phyloP scores from a whole-genome alignment of 2,888 invertebrate genomes.

The Sphecodes monilicornis region DNA sequence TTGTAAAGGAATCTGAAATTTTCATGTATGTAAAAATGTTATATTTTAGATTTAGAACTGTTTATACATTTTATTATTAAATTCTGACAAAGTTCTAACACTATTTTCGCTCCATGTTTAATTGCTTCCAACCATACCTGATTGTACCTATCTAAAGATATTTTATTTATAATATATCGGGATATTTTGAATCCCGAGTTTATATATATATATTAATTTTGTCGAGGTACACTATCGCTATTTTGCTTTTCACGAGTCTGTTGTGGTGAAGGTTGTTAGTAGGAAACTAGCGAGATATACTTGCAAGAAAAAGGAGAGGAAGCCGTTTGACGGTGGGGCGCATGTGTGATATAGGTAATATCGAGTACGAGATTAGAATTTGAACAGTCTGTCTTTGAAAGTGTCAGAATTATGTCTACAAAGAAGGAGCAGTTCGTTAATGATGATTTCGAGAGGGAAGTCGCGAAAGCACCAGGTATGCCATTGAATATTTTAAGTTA shows the following conservation, averaged over 20 bases:
- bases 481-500: background rate
- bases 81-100: background rate
- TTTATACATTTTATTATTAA: constrained; percentile 3
- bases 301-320: constrained; percentile 46
- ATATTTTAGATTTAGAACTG: background rate
- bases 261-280: constrained; percentile 20
- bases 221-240: background rate
- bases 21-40: background rate
- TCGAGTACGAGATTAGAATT: constrained; percentile 58
- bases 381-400: constrained; percentile 53
- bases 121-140: too few relatives aligned
- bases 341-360: constrained; percentile 57
- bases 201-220: background rate
- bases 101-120: background rate
- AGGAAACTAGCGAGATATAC: constrained; percentile 31
- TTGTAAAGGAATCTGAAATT: background rate
- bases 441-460: constrained; percentile 15
- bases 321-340: constrained; percentile 44
- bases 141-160: background rate
- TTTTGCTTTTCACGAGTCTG: background rate
- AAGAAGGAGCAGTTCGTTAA: constrained; percentile 24
- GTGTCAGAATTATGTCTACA: constrained; percentile 54
- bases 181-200: background rate
- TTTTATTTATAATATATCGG: too few relatives aligned
- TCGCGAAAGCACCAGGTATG: constrained; percentile 43